Percentiles rank a stretch among this genome's conserved stretches.
Conservation (phyloP, 2,888 invertebrate species). For the Junonia oenone region DNA sequence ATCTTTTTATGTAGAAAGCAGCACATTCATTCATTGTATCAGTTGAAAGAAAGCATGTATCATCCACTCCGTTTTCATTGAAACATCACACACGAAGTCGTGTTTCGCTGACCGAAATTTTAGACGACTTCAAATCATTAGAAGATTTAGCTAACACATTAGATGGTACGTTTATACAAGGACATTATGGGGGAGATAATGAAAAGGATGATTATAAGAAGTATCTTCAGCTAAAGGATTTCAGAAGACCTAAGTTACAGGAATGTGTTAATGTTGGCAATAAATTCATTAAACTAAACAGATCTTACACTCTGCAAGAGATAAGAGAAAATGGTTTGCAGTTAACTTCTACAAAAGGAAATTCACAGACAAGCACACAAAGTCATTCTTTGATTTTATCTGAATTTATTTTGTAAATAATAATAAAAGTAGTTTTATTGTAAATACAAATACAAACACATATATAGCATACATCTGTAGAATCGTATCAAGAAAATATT, state of each 20-base stretch:
- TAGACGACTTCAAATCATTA: constrained; percentile 56
- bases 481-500: background rate
- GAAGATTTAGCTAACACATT: constrained; percentile 39
- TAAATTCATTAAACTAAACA: constrained; percentile 46
- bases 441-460: background rate
- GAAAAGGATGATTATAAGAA: constrained; percentile 29
- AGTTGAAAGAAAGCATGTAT: constrained; percentile 44
- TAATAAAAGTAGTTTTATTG: constrained; percentile 4
- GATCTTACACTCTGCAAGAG: constrained; percentile 52
- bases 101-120: constrained; percentile 46
- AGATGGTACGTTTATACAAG: constrained; percentile 26
- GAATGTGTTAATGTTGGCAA: constrained; percentile 37
- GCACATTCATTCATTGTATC: constrained; percentile 46
- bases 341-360: constrained; percentile 33
- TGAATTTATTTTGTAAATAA: constrained; percentile 57
- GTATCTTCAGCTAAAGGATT: constrained; percentile 53
- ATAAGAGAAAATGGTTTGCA: constrained; percentile 50
- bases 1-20: constrained; percentile 52
- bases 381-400: constrained; percentile 51
- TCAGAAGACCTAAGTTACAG: constrained; percentile 50
- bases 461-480: background rate
- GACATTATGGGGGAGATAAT: constrained; percentile 14
- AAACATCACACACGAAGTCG: constrained; percentile 33
- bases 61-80: constrained; percentile 34
- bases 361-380: constrained; percentile 37